Percentiles rank a stretch among this genome's conserved stretches.
Evolutionary conservation across 1,140 invertebrate species (phyloP).

Genomic region (Drosophila oshimai): DNA sequence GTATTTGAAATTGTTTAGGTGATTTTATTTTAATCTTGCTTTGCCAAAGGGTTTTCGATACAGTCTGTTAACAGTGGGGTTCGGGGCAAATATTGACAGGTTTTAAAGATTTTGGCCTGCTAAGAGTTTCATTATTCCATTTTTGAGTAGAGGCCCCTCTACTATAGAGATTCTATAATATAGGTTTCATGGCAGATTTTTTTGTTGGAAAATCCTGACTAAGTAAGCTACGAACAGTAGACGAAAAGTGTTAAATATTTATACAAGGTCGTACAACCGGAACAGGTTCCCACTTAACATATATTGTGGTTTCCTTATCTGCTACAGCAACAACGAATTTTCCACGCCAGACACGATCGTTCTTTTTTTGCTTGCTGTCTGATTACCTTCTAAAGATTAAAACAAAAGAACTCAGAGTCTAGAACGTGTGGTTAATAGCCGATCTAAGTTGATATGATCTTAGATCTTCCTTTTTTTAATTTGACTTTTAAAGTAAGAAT

Average conservation of each 20-base stretch:
- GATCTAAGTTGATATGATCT: background rate
- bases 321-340: background rate
- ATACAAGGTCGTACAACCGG: background rate
- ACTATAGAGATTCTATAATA: no score
- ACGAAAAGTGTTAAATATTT: background rate
- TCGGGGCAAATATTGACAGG: background rate
- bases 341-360: background rate
- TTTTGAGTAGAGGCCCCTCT: no score
- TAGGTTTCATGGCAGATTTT: no score
- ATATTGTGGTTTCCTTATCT: constrained; percentile 22
- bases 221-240: no score
- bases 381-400: background rate
- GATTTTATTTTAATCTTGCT: background rate
- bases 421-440: background rate
- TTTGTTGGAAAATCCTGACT: no score
- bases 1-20: background rate
- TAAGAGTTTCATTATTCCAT: no score
- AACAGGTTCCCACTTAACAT: background rate
- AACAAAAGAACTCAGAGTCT: background rate
- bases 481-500: background rate
- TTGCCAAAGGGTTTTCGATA: background rate
- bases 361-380: background rate
- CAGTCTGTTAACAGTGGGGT: background rate
- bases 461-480: no score
- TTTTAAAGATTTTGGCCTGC: no score